Conservation (phyloP, 1,140 invertebrate genomes). For the Drosophila athabasca region DNA sequence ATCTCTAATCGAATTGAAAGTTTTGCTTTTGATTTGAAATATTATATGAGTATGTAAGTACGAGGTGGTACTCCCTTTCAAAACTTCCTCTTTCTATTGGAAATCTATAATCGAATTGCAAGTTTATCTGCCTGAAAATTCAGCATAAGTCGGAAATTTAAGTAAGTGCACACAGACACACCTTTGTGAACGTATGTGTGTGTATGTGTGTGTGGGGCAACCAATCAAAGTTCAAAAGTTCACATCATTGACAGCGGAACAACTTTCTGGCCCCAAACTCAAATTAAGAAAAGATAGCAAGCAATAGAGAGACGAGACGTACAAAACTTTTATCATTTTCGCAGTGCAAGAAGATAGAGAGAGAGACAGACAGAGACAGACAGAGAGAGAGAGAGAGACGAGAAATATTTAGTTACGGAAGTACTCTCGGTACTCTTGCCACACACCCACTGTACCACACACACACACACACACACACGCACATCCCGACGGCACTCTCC, state of each 20-base stretch:
- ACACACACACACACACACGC: no score
- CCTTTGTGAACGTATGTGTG: background rate
- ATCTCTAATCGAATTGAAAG: no score
- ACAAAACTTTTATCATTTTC: conserved; percentile 76
- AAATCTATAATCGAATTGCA: no score
- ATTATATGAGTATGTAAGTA: no score
- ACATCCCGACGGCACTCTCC: no score
- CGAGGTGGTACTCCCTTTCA: no score
- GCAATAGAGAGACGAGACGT: conserved; percentile 33
- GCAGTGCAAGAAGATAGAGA: conserved; percentile 40
- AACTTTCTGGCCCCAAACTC: conserved; percentile 61
- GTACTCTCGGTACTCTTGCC: conserved; percentile 19
- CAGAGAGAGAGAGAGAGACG: conserved; percentile 17
- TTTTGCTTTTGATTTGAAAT: no score
- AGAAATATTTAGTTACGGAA: conserved; percentile 49
- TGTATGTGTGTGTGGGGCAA: conserved; percentile 27
- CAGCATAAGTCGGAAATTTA: conserved; percentile 20
- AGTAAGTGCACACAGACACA: background rate
- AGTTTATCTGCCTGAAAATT: no score
- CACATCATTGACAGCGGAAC: conserved; percentile 67
- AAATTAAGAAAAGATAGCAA: conserved; percentile 74
- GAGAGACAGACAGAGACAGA: conserved; percentile 4
- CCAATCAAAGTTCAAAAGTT: conserved; percentile 81
- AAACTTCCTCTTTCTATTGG: no score
- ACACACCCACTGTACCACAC: background rate